Conservation (phyloP, 2,113 vertebrate species). For the Passerina amoena region DNA sequence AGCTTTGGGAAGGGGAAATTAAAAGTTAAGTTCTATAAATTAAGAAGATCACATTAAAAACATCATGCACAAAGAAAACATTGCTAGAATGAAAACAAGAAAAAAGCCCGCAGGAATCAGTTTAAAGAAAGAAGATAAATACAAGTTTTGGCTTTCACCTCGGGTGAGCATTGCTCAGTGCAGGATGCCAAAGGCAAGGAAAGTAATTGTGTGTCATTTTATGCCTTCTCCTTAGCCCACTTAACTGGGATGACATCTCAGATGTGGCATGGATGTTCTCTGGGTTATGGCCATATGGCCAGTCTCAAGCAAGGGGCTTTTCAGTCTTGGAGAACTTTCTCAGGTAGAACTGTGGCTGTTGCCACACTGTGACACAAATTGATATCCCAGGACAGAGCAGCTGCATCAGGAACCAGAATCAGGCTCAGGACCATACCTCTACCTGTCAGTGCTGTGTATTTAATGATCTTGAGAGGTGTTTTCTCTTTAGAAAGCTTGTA, state of each 20-base stretch:
- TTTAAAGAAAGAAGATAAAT: neutral
- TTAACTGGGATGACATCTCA: neutral
- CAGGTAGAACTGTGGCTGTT: neutral
- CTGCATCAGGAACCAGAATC: accelerated
- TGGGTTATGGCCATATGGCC: neutral
- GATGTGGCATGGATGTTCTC: neutral
- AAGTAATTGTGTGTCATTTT: neutral
- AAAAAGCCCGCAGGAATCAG: neutral
- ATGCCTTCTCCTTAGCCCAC: neutral
- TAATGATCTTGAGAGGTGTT: neutral
- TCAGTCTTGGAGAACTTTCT: neutral
- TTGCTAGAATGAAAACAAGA: neutral
- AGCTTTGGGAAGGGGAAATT: neutral
- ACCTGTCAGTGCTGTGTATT: neutral
- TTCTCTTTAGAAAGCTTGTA: neutral
- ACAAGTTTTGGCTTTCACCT: neutral
- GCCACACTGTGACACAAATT: neutral
- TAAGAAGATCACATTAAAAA: neutral
- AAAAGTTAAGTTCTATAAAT: neutral
- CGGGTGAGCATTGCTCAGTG: neutral
- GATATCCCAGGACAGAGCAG: neutral
- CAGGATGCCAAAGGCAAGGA: neutral
- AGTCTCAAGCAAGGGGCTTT: neutral
- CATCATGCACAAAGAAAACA: neutral
- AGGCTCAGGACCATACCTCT: neutral